These are phyloP conservation scores for Creontiades dilutus DNA, from an alignment of 2,888 invertebrate species.

Conservation along the genomic window DNA sequence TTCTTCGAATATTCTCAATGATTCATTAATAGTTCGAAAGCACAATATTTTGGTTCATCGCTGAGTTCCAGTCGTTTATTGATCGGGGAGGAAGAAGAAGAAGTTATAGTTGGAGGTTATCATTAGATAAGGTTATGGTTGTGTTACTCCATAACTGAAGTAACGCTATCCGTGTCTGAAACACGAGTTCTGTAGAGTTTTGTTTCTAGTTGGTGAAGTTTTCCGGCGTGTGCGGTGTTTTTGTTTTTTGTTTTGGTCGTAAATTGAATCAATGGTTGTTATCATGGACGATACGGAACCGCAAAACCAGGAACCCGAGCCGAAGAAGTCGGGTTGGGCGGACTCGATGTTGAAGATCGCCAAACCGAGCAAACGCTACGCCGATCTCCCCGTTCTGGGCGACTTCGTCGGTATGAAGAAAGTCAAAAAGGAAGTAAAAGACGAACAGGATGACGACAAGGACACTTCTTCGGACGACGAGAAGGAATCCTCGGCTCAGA, in stretches of 20 bases:
- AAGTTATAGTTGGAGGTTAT: background rate
- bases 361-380: conserved; percentile 59
- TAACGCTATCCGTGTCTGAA: background rate
- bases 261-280: background rate
- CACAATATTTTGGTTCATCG: too few relatives aligned
- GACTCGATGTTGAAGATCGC: conserved; percentile 67
- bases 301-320: background rate
- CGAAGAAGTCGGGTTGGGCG: conserved; percentile 62
- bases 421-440: conserved; percentile 34
- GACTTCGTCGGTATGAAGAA: conserved; percentile 40
- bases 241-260: background rate
- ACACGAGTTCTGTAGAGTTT: background rate
- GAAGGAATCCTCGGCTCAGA: background rate
- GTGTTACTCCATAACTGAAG: background rate
- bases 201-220: background rate
- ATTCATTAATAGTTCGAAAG: too few relatives aligned
- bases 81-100: background rate
- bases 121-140: background rate
- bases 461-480: conserved; percentile 35
- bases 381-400: conserved; percentile 52
- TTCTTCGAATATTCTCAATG: too few relatives aligned
- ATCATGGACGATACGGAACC: background rate
- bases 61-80: too few relatives aligned
- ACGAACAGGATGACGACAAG: conserved; percentile 26
- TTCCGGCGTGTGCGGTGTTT: background rate